Base-by-base conservation (phyloP, 2,888 invertebrate genomes). In the Megalurothrips usitatus region DNA sequence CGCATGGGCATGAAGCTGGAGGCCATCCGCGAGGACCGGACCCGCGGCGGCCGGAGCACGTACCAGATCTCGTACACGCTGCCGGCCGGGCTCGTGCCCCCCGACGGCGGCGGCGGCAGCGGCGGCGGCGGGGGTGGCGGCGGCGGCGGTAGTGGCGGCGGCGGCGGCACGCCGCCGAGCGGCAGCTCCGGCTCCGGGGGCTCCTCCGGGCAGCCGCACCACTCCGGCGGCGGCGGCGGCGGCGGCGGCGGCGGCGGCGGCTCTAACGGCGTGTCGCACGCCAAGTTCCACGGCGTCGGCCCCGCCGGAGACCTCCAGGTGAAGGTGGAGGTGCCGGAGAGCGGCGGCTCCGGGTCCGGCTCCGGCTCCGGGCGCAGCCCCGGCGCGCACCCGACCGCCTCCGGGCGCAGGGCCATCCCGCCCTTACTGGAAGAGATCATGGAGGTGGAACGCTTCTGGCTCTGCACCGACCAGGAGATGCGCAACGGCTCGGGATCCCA, bases 1-100 rank as follows among this genome's bases (percentile, higher is more conserved):
- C 94, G 94, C 78, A 96, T 96, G 87, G 98, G 98, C 82, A 98
- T 98, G 98, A 97, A 97, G 87, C 89, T 98, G 79, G 98, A 98
- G 92, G 98, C 98, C 12, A 98, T 98, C 82, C 89, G 98, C 82
- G 97, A 97, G 86, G 98, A 98, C 88, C 89, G 98, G 80, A 98
- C 98, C 0, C 90, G 98, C 80, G 98, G 98, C 81, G 98, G 98
- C 0, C 91, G 98, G 79, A 97, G 97, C 82, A 97, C 97, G 34
- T 98, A 98, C 87, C 97, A 97, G 87, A 97, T 96, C 86, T 96
- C 96, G 80, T 97, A 96, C 87, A 94, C 96, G 26, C 88, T 97
- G 83, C 96, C 96, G 49, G 92, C 90, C 14, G 88, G 87, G 84
- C 85, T 89, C 28, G 84, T 86, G 28, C 84, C 85, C 47, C 83